Evolutionary conservation across 2,797 vertebrate species (phyloP), one percentile per base, ranked within the genome.

Genomic region (Selene dorsalis): DNA sequence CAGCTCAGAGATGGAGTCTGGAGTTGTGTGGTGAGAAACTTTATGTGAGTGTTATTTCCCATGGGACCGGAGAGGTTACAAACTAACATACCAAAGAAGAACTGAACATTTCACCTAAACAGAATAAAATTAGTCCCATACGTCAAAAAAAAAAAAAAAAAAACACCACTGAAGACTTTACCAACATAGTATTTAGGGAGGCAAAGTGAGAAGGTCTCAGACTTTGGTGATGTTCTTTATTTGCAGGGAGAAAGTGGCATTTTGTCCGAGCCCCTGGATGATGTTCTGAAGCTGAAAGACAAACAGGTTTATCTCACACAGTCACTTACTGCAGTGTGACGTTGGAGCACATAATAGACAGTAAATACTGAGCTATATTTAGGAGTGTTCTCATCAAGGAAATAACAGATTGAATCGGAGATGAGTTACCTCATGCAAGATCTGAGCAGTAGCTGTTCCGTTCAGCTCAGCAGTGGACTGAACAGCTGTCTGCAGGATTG

Each of bases 221-320:
- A 89, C 82, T 82, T 12, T 24, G 35, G 65, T 73, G 75, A 91
- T 30, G 4, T 69, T 82, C 77, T 75, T 91, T 1, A 91, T 8
- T 1, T 73, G 77, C 9, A 92, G 45, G 1, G 0, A 50, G 64
- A 89, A 75, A 11, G 30, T 3, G 7, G 16, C 2, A 0, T 12
- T 0, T 30, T 57, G 77, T 24, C 18, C 41, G 0, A 57, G 0
- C 3, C 2, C 0, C 4, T 4, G n/a, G 39, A 88, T 60, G 0
- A 84, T 16, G 0, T 3, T 0, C 8, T 4, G 0, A 11, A 91
- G 4, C 91, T 93, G 82, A 75, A 90, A 90, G n/a, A 86, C 20
- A 66, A 62, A 69, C 8, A 30, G 30, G 32, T 65, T 22, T 32
- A 62, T 66, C 0, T 17, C 12, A 7, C 16, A n/a, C 45, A 9